Base-by-base conservation (phyloP, 1,140 invertebrate species). In the Zaprionus kolodkinae region DNA sequence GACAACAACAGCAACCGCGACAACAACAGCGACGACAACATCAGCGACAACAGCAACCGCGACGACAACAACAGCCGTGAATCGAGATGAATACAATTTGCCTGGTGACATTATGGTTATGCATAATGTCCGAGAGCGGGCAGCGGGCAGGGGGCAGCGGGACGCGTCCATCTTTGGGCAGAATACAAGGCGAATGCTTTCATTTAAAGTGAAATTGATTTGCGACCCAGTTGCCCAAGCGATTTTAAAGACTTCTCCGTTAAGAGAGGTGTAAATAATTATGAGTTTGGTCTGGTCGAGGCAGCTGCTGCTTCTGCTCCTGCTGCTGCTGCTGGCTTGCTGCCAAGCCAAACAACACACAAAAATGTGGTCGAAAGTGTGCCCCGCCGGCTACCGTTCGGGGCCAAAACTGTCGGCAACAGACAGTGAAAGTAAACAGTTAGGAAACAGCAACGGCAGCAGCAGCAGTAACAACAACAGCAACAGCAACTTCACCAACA, bases 181-280 rank as follows among this genome's bases (percentile, higher is more conserved):
- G 57, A 59, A 68, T 72, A 50, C 54, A 40, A 54, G 74, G 36
- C 60, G 63, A 72, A 63, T 88, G 84, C 84, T 88, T 88, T 88
- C 84, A 80, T 88, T 88, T 81, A 66, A 89, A 88, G 85, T 88
- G 84, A 88, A 88, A 88, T 88, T 88, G 80, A 88, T 88, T 89
- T 89, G 73, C 84, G 84, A 88, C 84, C 84, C 78, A 88, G 84
- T 81, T 88, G 74, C 65, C 77, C 68, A 73, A 65, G 84, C 70
- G 69, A 88, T 80, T 88, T 89, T 74, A 74, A 76, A 86, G 60
- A 79, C 77, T 43, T 69, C 45, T 33, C 76, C 76, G 79, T 69
- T 88, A 80, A 88, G 83, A 88, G 83, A 80, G 73, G 77, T 88
- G 84, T 81, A 88, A 88, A 84, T 88, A 88, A 88, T 88, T 88